phyloP scores from a whole-genome alignment of 2,888 invertebrate species.

The Cryptus viduatorius region DNA sequence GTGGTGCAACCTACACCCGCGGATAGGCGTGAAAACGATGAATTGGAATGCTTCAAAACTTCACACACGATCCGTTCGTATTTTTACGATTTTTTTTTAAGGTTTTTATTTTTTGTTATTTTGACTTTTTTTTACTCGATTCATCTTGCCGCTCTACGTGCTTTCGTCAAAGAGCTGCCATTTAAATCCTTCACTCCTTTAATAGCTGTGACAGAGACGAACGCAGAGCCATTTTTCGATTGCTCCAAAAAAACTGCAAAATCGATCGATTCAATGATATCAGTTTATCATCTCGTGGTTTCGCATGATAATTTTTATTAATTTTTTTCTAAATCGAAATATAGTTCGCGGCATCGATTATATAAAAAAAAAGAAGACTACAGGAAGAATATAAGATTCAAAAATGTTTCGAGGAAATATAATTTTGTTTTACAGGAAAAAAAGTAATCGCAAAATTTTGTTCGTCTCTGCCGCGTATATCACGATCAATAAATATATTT shows the following conservation, averaged over 20 bases:
- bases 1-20: conserved; percentile 52
- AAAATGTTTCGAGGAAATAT: background rate
- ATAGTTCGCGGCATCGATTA: background rate
- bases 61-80: background rate
- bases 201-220: background rate
- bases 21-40: conserved; percentile 61
- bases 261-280: background rate
- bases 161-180: background rate
- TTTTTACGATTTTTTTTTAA: background rate
- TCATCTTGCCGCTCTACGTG: conserved; percentile 1
- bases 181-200: background rate
- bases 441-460: background rate
- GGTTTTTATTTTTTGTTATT: background rate
- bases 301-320: no score
- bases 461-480: background rate
- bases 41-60: conserved; percentile 52
- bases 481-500: conserved; percentile 50
- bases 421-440: conserved; percentile 6
- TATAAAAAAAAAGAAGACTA: background rate
- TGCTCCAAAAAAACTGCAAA: background rate
- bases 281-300: no score
- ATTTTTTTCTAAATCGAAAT: background rate
- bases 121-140: background rate
- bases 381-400: background rate
- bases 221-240: background rate